Percentiles rank a stretch among this genome's conserved stretches.
Evolutionary conservation across 2,113 vertebrate genomes (phyloP).

Genomic region (Atherinomorus stipes): DNA sequence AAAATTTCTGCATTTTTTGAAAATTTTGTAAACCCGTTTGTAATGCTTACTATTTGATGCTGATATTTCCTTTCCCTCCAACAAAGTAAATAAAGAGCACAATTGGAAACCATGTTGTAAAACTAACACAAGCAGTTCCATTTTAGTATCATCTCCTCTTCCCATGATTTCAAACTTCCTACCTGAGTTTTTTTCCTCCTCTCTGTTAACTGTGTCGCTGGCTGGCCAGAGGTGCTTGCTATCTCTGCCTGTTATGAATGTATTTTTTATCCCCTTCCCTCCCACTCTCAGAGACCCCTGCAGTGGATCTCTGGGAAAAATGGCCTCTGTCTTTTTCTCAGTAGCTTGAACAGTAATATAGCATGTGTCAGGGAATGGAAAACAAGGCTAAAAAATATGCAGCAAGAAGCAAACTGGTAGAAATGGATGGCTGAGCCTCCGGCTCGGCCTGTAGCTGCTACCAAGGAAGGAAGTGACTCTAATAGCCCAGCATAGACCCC

Average conservation of each 20-base stretch:
- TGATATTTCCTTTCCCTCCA: fast-evolving
- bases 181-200: conserved; percentile 32
- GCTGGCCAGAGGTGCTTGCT: conserved; percentile 71
- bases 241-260: conserved; percentile 71
- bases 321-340: conserved; percentile 75
- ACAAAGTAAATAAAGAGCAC: neutral
- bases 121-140: neutral
- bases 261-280: conserved; percentile 41
- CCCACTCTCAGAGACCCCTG: conserved; percentile 64
- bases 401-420: conserved; percentile 81
- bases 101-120: neutral
- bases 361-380: conserved; percentile 81
- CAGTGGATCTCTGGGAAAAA: conserved; percentile 78
- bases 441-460: conserved; percentile 69
- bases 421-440: conserved; percentile 79
- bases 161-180: conserved; percentile 54
- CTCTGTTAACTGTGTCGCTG: conserved; percentile 65
- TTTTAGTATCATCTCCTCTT: conserved; percentile 11
- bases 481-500: conserved; percentile 65
- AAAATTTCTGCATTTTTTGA: too few species aligned
- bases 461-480: conserved; percentile 81
- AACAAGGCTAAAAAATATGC: conserved; percentile 83
- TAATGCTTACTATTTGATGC: neutral
- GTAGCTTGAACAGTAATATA: conserved; percentile 83
- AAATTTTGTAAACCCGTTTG: neutral